Percentiles rank a stretch among this genome's conserved stretches.
Conservation (phyloP, 2,113 vertebrate species). For the Ceuthmochares aereus region DNA sequence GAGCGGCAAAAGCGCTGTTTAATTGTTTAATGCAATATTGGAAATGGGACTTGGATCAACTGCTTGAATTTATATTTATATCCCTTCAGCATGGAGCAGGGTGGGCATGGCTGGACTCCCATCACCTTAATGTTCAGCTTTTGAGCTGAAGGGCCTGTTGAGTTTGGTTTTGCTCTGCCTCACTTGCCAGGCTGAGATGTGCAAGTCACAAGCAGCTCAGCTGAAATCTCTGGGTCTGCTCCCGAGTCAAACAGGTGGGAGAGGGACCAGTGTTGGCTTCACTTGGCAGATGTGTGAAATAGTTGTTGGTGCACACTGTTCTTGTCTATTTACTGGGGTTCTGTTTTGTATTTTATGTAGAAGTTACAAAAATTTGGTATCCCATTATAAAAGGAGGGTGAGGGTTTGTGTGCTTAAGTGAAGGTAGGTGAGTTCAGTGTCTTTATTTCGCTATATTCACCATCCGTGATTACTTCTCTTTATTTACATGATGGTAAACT, state of each 20-base stretch:
- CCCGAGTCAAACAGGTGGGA: not conserved
- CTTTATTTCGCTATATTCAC: not conserved
- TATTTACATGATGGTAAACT: not conserved
- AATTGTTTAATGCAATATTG: not conserved
- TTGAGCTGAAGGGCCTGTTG: accelerated
- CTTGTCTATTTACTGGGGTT: not conserved
- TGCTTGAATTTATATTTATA: not conserved
- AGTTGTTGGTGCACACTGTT: not conserved
- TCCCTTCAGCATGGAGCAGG: not conserved
- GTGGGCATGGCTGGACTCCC: accelerated
- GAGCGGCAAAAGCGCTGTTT: not conserved
- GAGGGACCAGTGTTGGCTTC: accelerated
- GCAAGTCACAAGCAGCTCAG: not conserved
- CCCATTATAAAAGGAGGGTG: not conserved
- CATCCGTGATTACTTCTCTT: not conserved
- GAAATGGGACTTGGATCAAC: not conserved
- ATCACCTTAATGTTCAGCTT: not conserved
- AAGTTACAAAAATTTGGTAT: not conserved
- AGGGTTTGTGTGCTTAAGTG: not conserved
- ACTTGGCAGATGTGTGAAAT: accelerated
- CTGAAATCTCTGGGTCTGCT: not conserved
- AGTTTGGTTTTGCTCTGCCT: not conserved
- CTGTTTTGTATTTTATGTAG: not conserved
- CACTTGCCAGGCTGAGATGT: not conserved
- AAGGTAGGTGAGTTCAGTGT: not conserved